Evolutionary conservation across 2,113 vertebrate species (phyloP).

Genomic region (Tinamus guttatus): DNA sequence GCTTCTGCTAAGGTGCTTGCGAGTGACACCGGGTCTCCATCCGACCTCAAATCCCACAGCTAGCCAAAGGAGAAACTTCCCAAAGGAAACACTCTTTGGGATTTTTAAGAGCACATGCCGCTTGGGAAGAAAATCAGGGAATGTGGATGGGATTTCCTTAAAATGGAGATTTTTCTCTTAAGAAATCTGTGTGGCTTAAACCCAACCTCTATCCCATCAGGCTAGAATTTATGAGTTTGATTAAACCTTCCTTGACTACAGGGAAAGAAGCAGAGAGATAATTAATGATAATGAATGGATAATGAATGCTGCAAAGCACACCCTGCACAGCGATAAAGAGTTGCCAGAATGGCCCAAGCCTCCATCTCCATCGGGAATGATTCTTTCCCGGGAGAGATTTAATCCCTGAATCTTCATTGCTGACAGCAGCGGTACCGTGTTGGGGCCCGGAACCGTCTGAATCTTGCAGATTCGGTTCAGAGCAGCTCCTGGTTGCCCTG

Average conservation of each 20-base stretch:
- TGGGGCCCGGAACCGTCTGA: neutral
- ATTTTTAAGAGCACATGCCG: neutral
- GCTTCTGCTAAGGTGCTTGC: neutral
- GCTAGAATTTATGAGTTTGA: neutral
- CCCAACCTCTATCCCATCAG: neutral
- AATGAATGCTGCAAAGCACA: neutral
- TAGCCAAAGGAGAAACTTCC: neutral
- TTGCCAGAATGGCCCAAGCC: neutral
- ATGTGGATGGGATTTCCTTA: neutral
- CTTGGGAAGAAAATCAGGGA: neutral
- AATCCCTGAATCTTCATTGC: neutral
- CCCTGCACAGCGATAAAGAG: neutral
- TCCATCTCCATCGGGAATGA: neutral
- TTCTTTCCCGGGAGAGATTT: neutral
- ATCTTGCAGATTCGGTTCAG: neutral
- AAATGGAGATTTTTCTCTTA: neutral
- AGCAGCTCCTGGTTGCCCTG: neutral
- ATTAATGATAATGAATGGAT: neutral
- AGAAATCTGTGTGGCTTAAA: neutral
- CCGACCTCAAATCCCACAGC: neutral
- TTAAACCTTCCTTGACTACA: neutral
- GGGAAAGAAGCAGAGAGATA: neutral
- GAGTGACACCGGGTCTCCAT: rapidly evolving
- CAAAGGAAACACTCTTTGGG: neutral
- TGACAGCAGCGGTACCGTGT: neutral